A percentile compares a stretch with the other conserved stretches of the same genome.
phyloP scores from a whole-genome alignment of 2,113 vertebrate genomes.

The Gymnorhina tibicen region DNA sequence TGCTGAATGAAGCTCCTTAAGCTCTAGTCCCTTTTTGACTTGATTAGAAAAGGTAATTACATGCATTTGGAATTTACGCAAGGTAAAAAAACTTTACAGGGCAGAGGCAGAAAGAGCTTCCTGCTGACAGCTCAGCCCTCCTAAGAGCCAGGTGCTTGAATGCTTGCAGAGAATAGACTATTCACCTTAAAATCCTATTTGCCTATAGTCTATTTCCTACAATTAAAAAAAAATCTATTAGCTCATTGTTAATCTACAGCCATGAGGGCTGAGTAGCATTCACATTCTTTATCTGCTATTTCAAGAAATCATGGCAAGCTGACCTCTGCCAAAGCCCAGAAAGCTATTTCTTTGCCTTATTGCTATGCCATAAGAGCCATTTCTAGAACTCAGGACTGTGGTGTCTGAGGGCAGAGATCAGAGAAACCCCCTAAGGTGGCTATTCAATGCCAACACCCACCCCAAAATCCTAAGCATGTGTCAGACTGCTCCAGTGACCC shows the following conservation, averaged over 20 bases:
- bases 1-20: neutral
- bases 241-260: neutral
- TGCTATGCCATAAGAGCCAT: neutral
- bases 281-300: neutral
- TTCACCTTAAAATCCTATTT: neutral
- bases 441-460: neutral
- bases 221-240: neutral
- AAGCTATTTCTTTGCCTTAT: neutral
- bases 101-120: neutral
- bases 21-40: neutral
- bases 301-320: neutral
- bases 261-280: neutral
- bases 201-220: neutral
- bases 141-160: neutral
- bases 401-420: neutral
- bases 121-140: neutral
- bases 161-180: neutral
- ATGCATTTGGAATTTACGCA: neutral
- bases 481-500: neutral
- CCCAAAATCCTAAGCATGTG: neutral
- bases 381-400: neutral
- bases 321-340: neutral
- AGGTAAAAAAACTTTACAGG: neutral
- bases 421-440: neutral
- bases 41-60: constrained; percentile 12